Conservation (phyloP, 2,113 vertebrate genomes). For the Pomatostomus ruficeps region DNA sequence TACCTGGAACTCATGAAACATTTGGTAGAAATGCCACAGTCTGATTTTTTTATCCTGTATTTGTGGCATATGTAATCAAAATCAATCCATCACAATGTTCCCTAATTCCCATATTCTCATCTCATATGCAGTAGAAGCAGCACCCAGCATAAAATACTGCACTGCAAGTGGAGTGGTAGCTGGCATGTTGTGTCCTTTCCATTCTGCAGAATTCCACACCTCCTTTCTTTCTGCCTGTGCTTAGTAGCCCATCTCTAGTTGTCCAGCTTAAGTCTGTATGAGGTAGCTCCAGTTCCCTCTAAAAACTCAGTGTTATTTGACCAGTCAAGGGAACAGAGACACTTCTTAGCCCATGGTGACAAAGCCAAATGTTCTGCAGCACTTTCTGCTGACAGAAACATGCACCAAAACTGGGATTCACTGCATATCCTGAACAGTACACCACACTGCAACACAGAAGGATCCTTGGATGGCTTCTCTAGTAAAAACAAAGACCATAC, state of each 20-base stretch:
- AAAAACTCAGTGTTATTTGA: background rate
- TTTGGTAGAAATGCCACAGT: background rate
- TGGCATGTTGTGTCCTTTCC: background rate
- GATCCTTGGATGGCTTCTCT: background rate
- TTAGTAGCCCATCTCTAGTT: background rate
- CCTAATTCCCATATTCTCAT: background rate
- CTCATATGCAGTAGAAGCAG: background rate
- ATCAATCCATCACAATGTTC: background rate
- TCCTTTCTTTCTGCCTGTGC: background rate
- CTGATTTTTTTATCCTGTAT: background rate
- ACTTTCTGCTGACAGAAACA: background rate
- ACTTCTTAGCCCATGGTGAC: background rate
- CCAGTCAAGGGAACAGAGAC: background rate
- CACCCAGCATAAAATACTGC: background rate
- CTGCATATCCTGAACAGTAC: background rate
- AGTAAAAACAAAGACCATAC: background rate
- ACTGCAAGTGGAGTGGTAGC: background rate
- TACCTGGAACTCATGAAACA: background rate
- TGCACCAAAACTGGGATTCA: background rate
- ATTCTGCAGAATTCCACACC: background rate
- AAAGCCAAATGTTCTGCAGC: background rate
- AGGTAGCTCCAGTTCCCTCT: background rate
- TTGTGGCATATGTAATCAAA: background rate
- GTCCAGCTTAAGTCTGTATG: background rate
- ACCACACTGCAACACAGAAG: background rate